Percentiles rank a stretch among this genome's conserved stretches.
Evolutionary conservation across 1,140 invertebrate genomes (phyloP).

Genomic region (Caerostris darwini): DNA sequence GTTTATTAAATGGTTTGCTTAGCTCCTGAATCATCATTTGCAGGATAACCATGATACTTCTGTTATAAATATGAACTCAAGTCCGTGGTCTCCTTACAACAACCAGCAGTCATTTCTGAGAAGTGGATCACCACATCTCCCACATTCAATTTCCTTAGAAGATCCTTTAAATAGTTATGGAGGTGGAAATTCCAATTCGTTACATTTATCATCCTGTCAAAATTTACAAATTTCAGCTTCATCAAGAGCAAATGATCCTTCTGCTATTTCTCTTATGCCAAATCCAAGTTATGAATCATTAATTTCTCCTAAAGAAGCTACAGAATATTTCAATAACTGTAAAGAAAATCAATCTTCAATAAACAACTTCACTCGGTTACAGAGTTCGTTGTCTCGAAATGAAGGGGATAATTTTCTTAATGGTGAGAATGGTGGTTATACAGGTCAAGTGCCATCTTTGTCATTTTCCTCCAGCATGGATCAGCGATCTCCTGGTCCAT

Average conservation of each 20-base stretch:
- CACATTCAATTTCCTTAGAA: conserved; percentile 28
- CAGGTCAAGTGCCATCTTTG: conserved; percentile 21
- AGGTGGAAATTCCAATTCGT: not conserved
- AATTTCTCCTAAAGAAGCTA: conserved; percentile 49
- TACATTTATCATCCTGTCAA: conserved; percentile 44
- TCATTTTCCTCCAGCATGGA: conserved; percentile 30
- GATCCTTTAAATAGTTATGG: conserved; percentile 65
- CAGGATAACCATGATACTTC: conserved; percentile 66
- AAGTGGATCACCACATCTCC: conserved; percentile 50
- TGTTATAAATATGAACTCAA: conserved; percentile 56
- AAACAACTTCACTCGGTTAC: not conserved
- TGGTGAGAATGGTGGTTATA: conserved; percentile 10
- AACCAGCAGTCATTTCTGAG: conserved; percentile 44
- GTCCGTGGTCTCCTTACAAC: conserved; percentile 40
- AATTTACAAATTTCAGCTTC: not conserved
- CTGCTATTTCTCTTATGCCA: not conserved
- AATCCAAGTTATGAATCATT: conserved; percentile 31
- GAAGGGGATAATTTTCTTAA: conserved; percentile 12
- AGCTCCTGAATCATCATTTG: conserved; percentile 76
- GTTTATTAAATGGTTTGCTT: conserved; percentile 62
- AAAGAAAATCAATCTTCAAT: conserved; percentile 51
- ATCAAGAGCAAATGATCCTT: not conserved
- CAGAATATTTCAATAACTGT: conserved; percentile 27
- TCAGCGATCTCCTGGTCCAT: conserved; percentile 57
- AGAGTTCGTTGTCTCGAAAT: conserved; percentile 28